Evolutionary conservation across 2,797 vertebrate species (phyloP), one percentile per base, ranked within the genome.

Genomic region (Emys orbicularis): DNA sequence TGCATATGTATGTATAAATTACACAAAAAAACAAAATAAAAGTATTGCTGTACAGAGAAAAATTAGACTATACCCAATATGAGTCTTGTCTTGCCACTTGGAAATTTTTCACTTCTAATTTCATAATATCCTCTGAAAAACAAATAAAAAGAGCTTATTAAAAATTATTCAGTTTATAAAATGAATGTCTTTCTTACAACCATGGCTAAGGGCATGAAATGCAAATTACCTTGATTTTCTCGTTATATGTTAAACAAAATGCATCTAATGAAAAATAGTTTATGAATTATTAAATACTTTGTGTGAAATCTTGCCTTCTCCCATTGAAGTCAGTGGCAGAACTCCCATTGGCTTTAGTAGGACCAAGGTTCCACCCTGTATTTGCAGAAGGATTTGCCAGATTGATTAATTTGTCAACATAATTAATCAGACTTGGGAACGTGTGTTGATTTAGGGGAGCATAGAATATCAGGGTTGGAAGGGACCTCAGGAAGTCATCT

Each of bases 211-310:
- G 21, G 10, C 4, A 56, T 92, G 21, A 84, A 25, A 76, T 44
- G 41, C 7, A 44, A 27, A 7, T 74, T 11, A 15, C 1, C 52
- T 86, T 34, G 10, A 53, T 92, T 95, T 92, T 61, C 34, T 92
- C 92, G n/a, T 31, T 25, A 80, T 44, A 25, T 77, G 82, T 87
- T 92, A 94, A 92, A 95, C n/a, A 41, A 86, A 74, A 65, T 94
- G 5, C 83, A 25, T 93, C 90, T 94, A 47, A 21, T 87, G 12
- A 16, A 47, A 85, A 31, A 5, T 13, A 3, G 49, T 86, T 12
- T 77, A 93, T 87, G n/a, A 18, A 18, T 65, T 93, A 37, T 77
- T 95, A 87, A 90, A 81, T 37, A 77, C 13, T 31, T 77, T 31
- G 27, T 47, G n/a, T 72, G 68, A 41, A 21, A 37, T 72, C 19